Base-by-base conservation (phyloP, 1,140 invertebrate genomes). In the Cyclina sinensis region DNA sequence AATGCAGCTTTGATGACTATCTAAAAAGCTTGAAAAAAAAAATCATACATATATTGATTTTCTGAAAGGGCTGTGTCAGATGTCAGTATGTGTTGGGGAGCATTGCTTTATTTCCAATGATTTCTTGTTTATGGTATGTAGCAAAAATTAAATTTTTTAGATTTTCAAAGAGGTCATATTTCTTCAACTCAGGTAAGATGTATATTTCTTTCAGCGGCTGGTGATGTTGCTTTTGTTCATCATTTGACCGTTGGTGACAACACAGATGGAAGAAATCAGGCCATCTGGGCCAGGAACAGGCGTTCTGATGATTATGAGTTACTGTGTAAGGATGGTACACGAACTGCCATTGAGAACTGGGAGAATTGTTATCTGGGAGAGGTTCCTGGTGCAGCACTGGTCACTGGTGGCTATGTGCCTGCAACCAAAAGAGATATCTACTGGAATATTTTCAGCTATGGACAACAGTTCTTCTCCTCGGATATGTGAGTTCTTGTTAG, bases 231-330 rank as follows among this genome's bases (percentile, higher is more conserved):
- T 0, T 99, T 99, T 95, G 97, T 99, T 0, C 98, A 98, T 89
- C 98, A 99, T 93, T 98, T 98, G 0, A 98, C 98, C 0, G 98
- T 99, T 0, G 96, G 97, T 32, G 98, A 99, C 94, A 99, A 98
- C 93, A 98, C 98, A 0, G 98, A 98, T 91, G 98, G 98, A 0
- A 97, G 98, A 87, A 97, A 98, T 51, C 96, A 97, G 85, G 98
- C 98, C 94, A 98, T 94, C 76, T 99, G 99, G 99, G 98, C 99
- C 0, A 96, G 99, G 27, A 99, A 99, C 94, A 97, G 98, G 27
- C 96, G 99, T 32, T 94, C 94, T 43, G 98, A 98, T 92, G 99
- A 99, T 94, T 99, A 98, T 95, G 98, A 99, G 94, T 95, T 99
- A 0, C 95, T 99, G 1, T 99, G 99, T 95, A 97, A 98, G 5